These are phyloP conservation scores for Germaria angustata DNA, from an alignment of 2,888 invertebrate genomes.

Conservation along the genomic window DNA sequence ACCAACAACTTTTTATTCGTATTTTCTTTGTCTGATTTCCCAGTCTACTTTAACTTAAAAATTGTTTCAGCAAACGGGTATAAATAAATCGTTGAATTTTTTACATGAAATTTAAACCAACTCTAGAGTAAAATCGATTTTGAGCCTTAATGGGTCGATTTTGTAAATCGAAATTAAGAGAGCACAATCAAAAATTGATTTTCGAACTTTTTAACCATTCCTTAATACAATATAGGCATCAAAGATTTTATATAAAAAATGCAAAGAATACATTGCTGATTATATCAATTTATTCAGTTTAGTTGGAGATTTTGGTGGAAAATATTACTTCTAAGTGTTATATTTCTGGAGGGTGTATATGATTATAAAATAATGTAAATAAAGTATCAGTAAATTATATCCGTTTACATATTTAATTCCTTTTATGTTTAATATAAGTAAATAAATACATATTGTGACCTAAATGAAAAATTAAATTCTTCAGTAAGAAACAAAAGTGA, in stretches of 20 bases:
- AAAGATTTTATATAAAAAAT: background rate
- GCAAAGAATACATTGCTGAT: background rate
- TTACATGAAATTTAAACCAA: no score
- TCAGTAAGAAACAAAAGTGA: background rate
- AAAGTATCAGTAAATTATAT: background rate
- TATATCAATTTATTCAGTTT: constrained; percentile 17
- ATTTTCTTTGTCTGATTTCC: no score
- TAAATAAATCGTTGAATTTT: no score
- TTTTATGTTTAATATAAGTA: constrained; percentile 3
- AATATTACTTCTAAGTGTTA: constrained; percentile 14
- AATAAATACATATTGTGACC: constrained; percentile 23
- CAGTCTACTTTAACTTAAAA: no score
- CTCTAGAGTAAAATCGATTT: no score
- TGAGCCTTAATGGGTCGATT: no score
- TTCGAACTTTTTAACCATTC: no score
- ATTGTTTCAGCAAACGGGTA: no score
- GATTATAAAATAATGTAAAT: constrained; percentile 4
- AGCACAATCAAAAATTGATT: no score
- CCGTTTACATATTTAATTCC: background rate
- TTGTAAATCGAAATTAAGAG: no score
- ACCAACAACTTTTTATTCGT: no score
- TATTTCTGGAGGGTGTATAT: constrained; percentile 24
- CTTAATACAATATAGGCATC: no score
- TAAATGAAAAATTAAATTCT: background rate
- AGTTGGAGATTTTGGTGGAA: background rate